These are phyloP conservation scores for Nothocercus julius DNA, from an alignment of 2,113 vertebrate genomes.

Conservation along the genomic window DNA sequence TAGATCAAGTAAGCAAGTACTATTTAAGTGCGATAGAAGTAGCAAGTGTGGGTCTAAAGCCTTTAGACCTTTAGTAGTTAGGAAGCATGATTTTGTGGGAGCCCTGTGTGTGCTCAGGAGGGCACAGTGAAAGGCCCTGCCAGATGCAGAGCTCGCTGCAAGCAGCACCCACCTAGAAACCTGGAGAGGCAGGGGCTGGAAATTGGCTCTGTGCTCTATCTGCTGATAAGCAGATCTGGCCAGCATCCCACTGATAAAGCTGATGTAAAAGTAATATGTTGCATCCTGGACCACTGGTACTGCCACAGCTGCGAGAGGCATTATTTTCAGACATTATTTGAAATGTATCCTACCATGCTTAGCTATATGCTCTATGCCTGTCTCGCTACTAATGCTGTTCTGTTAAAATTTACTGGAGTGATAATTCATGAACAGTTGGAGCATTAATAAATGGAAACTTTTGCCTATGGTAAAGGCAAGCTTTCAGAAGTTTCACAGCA, in stretches of 20 bases:
- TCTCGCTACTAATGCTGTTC: background rate
- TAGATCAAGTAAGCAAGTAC: background rate
- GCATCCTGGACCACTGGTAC: background rate
- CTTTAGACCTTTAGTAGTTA: background rate
- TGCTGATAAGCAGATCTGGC: background rate
- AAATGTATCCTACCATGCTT: background rate
- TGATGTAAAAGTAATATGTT: background rate
- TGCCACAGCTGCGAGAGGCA: background rate
- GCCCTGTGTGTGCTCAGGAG: background rate
- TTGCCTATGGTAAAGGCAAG: background rate
- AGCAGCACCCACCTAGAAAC: background rate
- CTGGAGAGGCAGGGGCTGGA: background rate
- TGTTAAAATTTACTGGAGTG: background rate
- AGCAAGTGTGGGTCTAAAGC: background rate
- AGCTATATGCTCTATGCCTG: background rate
- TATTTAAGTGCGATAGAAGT: background rate
- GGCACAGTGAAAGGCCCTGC: background rate
- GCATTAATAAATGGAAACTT: background rate
- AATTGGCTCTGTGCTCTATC: background rate
- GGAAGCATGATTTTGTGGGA: background rate
- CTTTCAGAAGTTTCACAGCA: background rate
- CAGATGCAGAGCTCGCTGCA: background rate
- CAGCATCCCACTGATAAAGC: background rate
- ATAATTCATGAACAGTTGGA: background rate
- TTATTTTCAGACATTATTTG: background rate